Conservation (phyloP, 2,113 vertebrate genomes). For the Cyanoliseus patagonus region DNA sequence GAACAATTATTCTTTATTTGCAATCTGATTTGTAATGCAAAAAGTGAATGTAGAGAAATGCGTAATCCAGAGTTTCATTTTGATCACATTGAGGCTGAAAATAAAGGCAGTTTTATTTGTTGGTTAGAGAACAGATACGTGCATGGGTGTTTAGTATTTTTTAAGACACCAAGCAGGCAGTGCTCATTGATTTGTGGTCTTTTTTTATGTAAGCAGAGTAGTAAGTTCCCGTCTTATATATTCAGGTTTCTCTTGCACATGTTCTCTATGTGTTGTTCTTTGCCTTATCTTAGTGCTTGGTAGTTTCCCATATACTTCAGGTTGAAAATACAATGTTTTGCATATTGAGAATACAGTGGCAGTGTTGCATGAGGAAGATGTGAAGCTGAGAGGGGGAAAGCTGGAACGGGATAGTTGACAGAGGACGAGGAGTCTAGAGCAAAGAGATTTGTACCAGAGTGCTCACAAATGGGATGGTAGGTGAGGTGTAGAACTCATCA, state of each 20-base stretch:
- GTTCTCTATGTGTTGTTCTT: neutral
- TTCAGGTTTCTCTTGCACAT: neutral
- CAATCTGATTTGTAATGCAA: constrained; percentile 39
- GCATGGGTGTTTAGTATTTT: neutral
- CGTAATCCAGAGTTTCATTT: neutral
- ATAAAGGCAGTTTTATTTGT: neutral
- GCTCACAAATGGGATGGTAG: neutral
- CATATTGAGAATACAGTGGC: neutral
- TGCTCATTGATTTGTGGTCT: neutral
- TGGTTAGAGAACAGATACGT: neutral
- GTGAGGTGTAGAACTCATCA: neutral
- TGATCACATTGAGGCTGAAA: neutral
- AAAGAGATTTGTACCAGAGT: neutral
- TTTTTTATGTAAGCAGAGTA: neutral
- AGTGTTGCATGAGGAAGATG: neutral
- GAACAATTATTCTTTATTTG: constrained; percentile 39
- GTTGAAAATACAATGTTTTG: neutral
- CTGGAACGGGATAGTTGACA: neutral
- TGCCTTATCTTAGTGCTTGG: neutral
- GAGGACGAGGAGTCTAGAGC: neutral
- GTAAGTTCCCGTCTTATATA: neutral
- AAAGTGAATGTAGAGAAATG: constrained; percentile 9
- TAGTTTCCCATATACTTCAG: neutral
- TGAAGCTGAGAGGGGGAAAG: neutral
- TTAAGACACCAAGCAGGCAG: neutral